Base-by-base conservation (phyloP, 2,113 vertebrate genomes). In the Rissa tridactyla region DNA sequence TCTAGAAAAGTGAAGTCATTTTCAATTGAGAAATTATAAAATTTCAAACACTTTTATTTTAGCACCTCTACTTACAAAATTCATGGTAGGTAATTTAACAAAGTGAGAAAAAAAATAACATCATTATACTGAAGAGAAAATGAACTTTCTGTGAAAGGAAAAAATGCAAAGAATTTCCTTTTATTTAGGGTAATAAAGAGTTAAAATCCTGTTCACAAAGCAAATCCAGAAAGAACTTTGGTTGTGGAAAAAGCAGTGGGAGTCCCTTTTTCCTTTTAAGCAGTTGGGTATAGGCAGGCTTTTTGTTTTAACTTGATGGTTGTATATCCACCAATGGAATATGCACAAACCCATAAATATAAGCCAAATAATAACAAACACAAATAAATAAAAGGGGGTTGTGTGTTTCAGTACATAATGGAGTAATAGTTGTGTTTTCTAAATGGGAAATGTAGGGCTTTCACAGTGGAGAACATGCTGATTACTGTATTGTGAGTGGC, bases 401-500 rank as follows among this genome's bases (percentile, higher is more conserved):
- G 89, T 94, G 77, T 91, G 57, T 94, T 96, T 91, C 88, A 68
- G 86, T 75, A 80, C 76, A 97, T 98, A 98, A 96, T 94, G 96
- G 96, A 96, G 95, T 96, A 97, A 97, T 96, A 91, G 96, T 94
- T 96, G 96, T 98, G 97, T 98, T 98, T 98, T 98, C 98, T 98
- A 97, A 98, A 98, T 97, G 98, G 97, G 97, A 98, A 98, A 92
- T 58, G 81, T 91, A 92, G 96, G 97, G 96, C 98, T 98, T 98
- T 98, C 98, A 97, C 62, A 97, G 98, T 94, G 98, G 76, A 98
- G 99, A 99, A 98, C 98, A 98, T 93, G 98, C 98, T 97, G 98
- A 98, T 98, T 98, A 98, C 98, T 98, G 98, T 98, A 98, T 99
- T 98, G 98, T 99, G 96, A 98, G 98, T 96, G 96, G 96, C 98